phyloP scores from a whole-genome alignment of 30 jellyfish, hydroid and myxozoan species.

The Hydractinia echinata region DNA sequence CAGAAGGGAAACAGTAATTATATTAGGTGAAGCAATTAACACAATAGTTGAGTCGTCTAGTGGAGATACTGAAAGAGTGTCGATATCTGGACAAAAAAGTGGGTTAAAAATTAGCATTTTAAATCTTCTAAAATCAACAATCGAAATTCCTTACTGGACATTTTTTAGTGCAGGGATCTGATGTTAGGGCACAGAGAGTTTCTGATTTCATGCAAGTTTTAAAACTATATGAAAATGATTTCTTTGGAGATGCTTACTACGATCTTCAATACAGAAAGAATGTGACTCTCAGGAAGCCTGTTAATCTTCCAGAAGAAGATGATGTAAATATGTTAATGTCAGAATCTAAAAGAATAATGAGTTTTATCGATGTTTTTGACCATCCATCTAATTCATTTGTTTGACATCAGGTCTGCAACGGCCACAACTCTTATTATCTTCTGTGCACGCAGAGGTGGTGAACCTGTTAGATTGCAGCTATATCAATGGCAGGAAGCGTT shows the following conservation, averaged over 20 bases:
- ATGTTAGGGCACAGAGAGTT: constrained; percentile 12
- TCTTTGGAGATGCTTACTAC: constrained; percentile 40
- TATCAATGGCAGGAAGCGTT: constrained; percentile 34
- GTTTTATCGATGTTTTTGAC: neutral
- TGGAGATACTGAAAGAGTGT: neutral
- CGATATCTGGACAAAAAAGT: constrained; percentile 17
- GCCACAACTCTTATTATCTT: constrained; percentile 5
- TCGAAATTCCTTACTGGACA: constrained; percentile 19
- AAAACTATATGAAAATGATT: constrained; percentile 8
- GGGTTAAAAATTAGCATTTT: constrained; percentile 16
- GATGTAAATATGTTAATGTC: constrained; percentile 14
- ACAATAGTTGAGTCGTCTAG: too few species aligned
- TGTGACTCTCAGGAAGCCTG: neutral
- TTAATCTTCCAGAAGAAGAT: constrained; percentile 16
- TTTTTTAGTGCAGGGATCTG: constrained; percentile 1
- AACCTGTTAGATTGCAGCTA: constrained; percentile 20
- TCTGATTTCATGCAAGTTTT: constrained; percentile 14
- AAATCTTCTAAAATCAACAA: constrained; percentile 11
- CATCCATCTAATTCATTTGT: constrained; percentile 14
- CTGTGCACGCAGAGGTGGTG: constrained; percentile 41
- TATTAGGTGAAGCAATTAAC: too few species aligned
- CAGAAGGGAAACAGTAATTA: too few species aligned
- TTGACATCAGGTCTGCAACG: constrained; percentile 19
- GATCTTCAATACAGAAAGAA: constrained; percentile 17
- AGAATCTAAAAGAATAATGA: constrained; percentile 8